Percentiles rank a stretch among this genome's conserved stretches.
phyloP scores from a whole-genome alignment of 2,113 vertebrate species.

The Kryptolebias marmoratus region DNA sequence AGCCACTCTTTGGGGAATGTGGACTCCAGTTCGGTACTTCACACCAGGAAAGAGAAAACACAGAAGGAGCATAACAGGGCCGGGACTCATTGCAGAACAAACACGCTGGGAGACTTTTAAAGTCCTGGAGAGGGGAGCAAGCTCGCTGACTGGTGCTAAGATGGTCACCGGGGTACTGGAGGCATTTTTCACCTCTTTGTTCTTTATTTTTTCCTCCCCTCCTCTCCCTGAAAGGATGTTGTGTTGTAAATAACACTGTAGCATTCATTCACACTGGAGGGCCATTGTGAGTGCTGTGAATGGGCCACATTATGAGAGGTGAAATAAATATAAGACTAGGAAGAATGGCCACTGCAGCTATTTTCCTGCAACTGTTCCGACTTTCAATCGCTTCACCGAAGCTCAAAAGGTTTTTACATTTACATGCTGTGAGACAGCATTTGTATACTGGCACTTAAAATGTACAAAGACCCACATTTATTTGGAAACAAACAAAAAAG shows the following conservation, averaged over 20 bases:
- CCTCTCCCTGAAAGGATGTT: constrained; percentile 58
- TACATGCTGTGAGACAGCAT: constrained; percentile 7
- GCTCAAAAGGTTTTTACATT: constrained; percentile 13
- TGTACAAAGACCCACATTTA: not conserved
- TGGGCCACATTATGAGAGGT: constrained; percentile 70
- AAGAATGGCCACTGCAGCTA: constrained; percentile 59
- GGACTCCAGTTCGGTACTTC: constrained; percentile 68
- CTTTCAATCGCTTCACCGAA: constrained; percentile 22
- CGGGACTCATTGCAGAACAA: constrained; percentile 44
- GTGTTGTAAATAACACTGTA: constrained; percentile 74
- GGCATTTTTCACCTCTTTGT: constrained; percentile 71
- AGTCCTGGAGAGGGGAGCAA: constrained; percentile 53
- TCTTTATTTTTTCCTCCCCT: constrained; percentile 10
- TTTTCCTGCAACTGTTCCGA: constrained; percentile 60
- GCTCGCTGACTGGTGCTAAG: constrained; percentile 64
- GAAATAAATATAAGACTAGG: constrained; percentile 73
- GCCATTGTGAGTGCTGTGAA: constrained; percentile 77
- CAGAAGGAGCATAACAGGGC: constrained; percentile 42
- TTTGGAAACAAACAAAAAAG: not conserved
- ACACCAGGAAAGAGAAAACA: constrained; percentile 66
- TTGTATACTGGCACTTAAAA: constrained; percentile 8
- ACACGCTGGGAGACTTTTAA: constrained; percentile 48
- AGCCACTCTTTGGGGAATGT: constrained; percentile 62
- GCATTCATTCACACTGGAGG: constrained; percentile 66
- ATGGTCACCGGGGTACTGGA: constrained; percentile 47